Evolutionary conservation across 2,113 vertebrate genomes (phyloP).

Genomic region (Alligator sinensis): DNA sequence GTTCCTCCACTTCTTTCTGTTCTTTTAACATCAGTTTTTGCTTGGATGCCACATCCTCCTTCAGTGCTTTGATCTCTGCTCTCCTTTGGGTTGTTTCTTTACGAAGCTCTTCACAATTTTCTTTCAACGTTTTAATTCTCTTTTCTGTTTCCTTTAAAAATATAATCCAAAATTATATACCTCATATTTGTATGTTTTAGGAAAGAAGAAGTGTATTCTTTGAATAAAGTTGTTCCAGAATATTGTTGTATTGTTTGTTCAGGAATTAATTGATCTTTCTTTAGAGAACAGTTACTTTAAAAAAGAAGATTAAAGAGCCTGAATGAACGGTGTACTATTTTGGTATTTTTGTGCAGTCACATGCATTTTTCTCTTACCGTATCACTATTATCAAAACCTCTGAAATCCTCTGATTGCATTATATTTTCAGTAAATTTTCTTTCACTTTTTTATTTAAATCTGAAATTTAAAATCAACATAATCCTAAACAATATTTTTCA

Average conservation of each 20-base stretch:
- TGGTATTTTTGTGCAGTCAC: neutral
- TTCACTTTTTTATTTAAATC: neutral
- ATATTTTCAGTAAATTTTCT: neutral
- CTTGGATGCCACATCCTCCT: conserved; percentile 81
- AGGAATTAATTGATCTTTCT: neutral
- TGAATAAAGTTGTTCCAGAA: neutral
- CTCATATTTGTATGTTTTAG: neutral
- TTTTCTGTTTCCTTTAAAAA: conserved; percentile 83
- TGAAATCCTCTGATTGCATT: neutral
- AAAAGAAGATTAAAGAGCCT: neutral
- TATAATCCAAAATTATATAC: neutral
- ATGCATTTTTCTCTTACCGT: neutral
- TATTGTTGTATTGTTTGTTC: neutral
- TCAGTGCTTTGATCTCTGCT: conserved; percentile 85
- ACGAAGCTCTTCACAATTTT: conserved; percentile 85
- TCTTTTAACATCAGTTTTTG: conserved; percentile 79
- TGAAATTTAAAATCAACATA: neutral
- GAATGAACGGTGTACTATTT: neutral
- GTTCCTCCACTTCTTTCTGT: conserved; percentile 82
- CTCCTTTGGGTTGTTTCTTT: conserved; percentile 86
- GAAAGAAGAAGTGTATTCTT: neutral
- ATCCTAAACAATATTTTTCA: neutral
- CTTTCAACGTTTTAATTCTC: conserved; percentile 78
- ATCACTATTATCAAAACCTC: neutral
- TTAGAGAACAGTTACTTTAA: neutral